phyloP scores from a whole-genome alignment of 2,888 invertebrate species.

The Drosophila dives region DNA sequence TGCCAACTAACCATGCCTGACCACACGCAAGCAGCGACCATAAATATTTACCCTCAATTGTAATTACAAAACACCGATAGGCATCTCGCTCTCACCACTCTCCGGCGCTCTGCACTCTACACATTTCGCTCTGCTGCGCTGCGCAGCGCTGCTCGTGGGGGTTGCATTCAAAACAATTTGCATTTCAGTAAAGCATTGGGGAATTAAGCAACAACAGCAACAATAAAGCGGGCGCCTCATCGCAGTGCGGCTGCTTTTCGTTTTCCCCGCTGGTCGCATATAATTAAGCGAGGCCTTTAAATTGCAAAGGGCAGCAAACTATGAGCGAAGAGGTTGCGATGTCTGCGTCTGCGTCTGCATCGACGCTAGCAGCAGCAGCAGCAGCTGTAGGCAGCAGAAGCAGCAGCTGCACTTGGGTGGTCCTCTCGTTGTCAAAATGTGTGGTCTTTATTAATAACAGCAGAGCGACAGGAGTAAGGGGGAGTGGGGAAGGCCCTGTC shows the following conservation, averaged over 20 bases:
- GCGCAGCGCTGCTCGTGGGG: constrained; percentile 44
- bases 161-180: constrained; percentile 71
- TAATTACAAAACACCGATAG: constrained; percentile 81
- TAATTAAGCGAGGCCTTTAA: constrained; percentile 78
- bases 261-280: constrained; percentile 56
- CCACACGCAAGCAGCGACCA: constrained; percentile 71
- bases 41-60: constrained; percentile 78
- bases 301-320: constrained; percentile 67
- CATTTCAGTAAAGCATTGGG: constrained; percentile 69
- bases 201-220: constrained; percentile 56
- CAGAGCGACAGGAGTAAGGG: constrained; percentile 38
- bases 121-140: constrained; percentile 10
- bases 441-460: constrained; percentile 85
- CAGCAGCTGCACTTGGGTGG: constrained; percentile 83
- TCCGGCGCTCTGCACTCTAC: not conserved
- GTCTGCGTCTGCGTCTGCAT: constrained; percentile 15
- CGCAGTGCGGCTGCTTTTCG: constrained; percentile 9
- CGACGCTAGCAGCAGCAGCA: constrained; percentile 1
- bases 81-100: constrained; percentile 68
- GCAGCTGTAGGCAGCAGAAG: constrained; percentile 26
- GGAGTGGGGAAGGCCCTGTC: constrained; percentile 53
- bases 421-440: constrained; percentile 84
- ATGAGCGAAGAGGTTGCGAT: constrained; percentile 41
- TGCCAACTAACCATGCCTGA: constrained; percentile 67
- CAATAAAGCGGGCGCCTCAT: constrained; percentile 29